These are phyloP conservation scores for Paralinhomoeus sp. DNA, from an alignment of 2,888 invertebrate genomes.

Conservation along the genomic window DNA sequence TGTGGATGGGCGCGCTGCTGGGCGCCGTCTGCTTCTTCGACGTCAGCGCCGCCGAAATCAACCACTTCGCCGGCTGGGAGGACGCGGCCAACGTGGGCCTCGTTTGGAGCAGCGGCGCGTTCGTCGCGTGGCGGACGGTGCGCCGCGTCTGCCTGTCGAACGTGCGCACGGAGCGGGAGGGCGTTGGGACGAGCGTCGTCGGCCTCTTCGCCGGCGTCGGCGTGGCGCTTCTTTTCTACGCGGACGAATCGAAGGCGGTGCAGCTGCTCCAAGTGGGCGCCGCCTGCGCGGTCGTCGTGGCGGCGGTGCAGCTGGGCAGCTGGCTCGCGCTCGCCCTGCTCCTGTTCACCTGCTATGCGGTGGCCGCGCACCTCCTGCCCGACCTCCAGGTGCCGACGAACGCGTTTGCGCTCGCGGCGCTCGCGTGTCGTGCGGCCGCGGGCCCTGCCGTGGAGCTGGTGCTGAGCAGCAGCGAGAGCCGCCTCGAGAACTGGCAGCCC, in stretches of 20 bases:
- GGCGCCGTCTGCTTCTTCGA: constrained; percentile 23
- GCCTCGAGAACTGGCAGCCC: constrained; percentile 23
- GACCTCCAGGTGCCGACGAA: constrained; percentile 17
- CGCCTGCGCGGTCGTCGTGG: constrained; percentile 18
- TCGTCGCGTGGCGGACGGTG: too few species aligned
- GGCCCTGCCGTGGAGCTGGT: constrained; percentile 23
- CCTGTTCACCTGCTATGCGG: constrained; percentile 12
- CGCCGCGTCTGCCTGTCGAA: too few species aligned
- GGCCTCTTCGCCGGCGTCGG: constrained; percentile 19
- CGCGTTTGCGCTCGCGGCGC: constrained; percentile 18
- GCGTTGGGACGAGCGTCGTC: too few species aligned
- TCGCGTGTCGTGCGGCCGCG: constrained; percentile 18
- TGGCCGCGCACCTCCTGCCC: constrained; percentile 15
- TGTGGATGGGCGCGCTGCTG: constrained; percentile 25
- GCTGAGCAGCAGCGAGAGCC: constrained; percentile 7
- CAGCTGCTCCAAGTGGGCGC: constrained; percentile 16
- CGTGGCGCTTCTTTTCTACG: constrained; percentile 18
- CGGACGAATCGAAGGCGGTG: constrained; percentile 15
- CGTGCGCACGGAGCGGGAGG: too few species aligned
- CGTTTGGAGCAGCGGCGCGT: too few species aligned
- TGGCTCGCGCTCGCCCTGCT: constrained; percentile 16
- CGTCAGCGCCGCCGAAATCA: constrained; percentile 2
- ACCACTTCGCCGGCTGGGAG: too few species aligned
- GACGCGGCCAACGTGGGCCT: too few species aligned
- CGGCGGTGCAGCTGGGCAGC: constrained; percentile 25